phyloP scores from a whole-genome alignment of 1,140 invertebrate species.

The Drosophila nigrodunni region DNA sequence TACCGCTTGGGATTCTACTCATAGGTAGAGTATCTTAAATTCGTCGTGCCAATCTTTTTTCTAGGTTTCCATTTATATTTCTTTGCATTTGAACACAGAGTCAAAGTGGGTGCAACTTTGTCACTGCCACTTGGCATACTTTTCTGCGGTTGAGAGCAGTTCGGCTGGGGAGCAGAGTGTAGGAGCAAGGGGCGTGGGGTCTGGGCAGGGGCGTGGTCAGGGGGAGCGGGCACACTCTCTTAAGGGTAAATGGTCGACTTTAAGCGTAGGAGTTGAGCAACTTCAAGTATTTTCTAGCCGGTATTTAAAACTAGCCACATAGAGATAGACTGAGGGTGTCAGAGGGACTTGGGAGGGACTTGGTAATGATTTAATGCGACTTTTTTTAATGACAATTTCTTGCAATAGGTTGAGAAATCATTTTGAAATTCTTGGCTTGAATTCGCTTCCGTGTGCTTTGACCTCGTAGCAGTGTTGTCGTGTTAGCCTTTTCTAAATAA shows the following conservation, averaged over 20 bases:
- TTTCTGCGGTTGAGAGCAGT: slow-evolving; percentile 5
- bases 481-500: too few relatives aligned
- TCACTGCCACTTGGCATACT: slow-evolving; percentile 39
- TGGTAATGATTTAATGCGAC: background rate
- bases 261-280: slow-evolving; percentile 17
- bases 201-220: background rate
- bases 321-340: background rate
- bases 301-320: background rate
- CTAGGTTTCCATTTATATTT: background rate
- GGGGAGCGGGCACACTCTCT: background rate
- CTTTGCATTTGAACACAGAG: slow-evolving; percentile 28
- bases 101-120: slow-evolving; percentile 35
- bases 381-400: background rate
- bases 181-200: background rate
- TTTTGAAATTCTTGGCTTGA: too few relatives aligned
- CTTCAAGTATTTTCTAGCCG: slow-evolving; percentile 9
- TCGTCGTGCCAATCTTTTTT: too few relatives aligned
- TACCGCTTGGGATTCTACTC: too few relatives aligned
- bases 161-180: background rate
- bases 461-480: background rate
- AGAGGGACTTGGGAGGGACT: background rate
- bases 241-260: slow-evolving; percentile 15
- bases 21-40: too few relatives aligned
- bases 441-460: too few relatives aligned
- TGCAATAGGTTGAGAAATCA: too few relatives aligned